A percentile compares a stretch with the other conserved stretches of the same genome.
phyloP scores from a whole-genome alignment of 1,140 invertebrate species.

The Camponotus floridanus region DNA sequence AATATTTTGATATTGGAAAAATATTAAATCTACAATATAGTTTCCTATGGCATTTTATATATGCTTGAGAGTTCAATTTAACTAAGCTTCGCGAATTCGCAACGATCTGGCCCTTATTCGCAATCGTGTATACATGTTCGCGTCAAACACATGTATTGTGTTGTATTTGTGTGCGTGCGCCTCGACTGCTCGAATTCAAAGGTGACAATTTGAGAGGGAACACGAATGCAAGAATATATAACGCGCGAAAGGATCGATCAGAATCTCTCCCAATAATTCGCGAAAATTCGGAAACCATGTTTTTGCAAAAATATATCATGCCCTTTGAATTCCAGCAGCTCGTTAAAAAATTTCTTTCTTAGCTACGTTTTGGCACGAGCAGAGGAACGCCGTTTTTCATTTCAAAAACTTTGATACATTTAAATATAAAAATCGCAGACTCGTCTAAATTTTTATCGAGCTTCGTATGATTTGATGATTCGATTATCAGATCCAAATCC shows the following conservation, averaged over 20 bases:
- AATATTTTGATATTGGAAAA: constrained; percentile 22
- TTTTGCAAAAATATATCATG: constrained; percentile 54
- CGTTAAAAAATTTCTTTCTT: constrained; percentile 70
- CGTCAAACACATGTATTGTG: constrained; percentile 3
- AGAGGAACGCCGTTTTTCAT: constrained; percentile 72
- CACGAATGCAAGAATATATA: constrained; percentile 48
- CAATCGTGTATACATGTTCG: not conserved
- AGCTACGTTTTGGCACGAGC: constrained; percentile 75
- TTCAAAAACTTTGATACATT: constrained; percentile 49
- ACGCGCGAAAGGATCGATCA: constrained; percentile 21
- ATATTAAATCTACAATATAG: constrained; percentile 43
- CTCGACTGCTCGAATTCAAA: constrained; percentile 58
- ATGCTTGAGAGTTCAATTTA: not conserved
- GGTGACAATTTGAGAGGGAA: constrained; percentile 22
- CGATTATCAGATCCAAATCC: constrained; percentile 15
- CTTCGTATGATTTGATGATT: constrained; percentile 34
- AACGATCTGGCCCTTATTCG: constrained; percentile 31
- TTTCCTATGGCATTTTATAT: not conserved
- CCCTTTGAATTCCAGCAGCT: constrained; percentile 67
- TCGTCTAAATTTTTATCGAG: constrained; percentile 48
- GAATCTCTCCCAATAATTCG: constrained; percentile 10
- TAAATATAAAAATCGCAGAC: constrained; percentile 48
- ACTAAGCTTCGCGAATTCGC: not conserved
- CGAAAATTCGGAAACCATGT: not conserved
- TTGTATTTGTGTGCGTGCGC: not conserved